A percentile compares a stretch with the other conserved stretches of the same genome.
phyloP scores from a whole-genome alignment of 1,140 invertebrate species.

The Tetramorium parvispinum region DNA sequence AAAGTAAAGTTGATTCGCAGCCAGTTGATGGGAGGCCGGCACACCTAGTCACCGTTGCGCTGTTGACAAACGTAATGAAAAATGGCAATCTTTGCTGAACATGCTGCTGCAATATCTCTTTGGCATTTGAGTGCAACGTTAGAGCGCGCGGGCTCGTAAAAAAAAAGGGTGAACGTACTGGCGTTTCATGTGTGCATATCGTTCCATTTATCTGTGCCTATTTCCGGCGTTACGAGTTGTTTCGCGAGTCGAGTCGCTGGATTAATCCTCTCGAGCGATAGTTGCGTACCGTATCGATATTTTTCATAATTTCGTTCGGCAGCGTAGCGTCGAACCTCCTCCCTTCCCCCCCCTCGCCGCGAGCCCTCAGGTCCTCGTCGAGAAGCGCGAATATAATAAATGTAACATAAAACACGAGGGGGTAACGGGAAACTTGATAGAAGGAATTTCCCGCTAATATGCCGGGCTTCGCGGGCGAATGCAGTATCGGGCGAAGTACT shows the following conservation, averaged over 20 bases:
- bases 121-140: slow-evolving; percentile 1
- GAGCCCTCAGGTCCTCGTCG: not conserved
- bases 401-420: not conserved
- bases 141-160: not conserved
- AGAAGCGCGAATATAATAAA: not conserved
- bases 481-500: not conserved
- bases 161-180: not conserved
- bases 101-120: not conserved
- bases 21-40: not conserved
- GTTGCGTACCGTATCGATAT: not conserved
- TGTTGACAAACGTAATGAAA: slow-evolving; percentile 30
- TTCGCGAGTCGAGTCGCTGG: not conserved
- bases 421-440: not conserved
- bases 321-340: not conserved
- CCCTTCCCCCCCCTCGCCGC: no score
- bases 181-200: not conserved
- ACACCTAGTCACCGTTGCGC: not conserved
- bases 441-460: slow-evolving; percentile 25
- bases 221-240: not conserved
- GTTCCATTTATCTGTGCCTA: not conserved
- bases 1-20: not conserved
- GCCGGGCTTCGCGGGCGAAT: not conserved
- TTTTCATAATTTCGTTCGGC: slow-evolving; percentile 15
- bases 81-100: slow-evolving; percentile 32
- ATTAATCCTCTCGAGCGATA: slow-evolving; percentile 13